Evolutionary conservation across 1,140 invertebrate genomes (phyloP).

Genomic region (Onthophagus taurus): DNA sequence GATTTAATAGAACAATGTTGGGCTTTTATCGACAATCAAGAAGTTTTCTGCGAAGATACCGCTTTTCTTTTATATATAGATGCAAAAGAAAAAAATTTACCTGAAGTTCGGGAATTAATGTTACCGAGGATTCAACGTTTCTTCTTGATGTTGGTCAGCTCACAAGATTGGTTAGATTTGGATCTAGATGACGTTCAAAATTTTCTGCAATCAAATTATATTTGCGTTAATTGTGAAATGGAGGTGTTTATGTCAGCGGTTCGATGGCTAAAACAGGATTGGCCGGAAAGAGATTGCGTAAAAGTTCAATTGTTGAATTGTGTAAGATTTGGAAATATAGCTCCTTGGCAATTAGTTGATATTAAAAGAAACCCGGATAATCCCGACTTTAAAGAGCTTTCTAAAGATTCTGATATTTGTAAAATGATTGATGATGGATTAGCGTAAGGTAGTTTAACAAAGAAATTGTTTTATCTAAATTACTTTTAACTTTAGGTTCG

Average conservation of each 20-base stretch:
- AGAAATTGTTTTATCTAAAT: background rate
- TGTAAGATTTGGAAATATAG: constrained; percentile 61
- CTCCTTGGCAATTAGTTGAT: constrained; percentile 62
- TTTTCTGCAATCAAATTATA: constrained; percentile 55
- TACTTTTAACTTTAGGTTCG: constrained; percentile 44
- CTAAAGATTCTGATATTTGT: constrained; percentile 52
- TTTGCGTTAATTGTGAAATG: constrained; percentile 63
- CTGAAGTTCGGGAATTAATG: constrained; percentile 58
- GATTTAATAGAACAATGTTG: constrained; percentile 64
- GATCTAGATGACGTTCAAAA: constrained; percentile 50
- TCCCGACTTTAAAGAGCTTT: constrained; percentile 55
- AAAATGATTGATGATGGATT: constrained; percentile 64
- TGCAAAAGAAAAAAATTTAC: constrained; percentile 44
- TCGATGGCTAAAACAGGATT: constrained; percentile 60
- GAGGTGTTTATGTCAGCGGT: constrained; percentile 66
- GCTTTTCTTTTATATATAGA: constrained; percentile 59
- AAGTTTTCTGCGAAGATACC: constrained; percentile 57
- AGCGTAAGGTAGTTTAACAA: constrained; percentile 48
- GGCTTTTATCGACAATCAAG: constrained; percentile 56
- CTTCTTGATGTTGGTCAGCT: constrained; percentile 59
- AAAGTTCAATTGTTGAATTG: constrained; percentile 51
- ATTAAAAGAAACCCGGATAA: constrained; percentile 59
- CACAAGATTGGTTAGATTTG: constrained; percentile 56
- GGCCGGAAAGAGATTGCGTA: constrained; percentile 44
- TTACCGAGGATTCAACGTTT: constrained; percentile 60